Base-by-base conservation (phyloP, 2,888 invertebrate genomes). In the Cephus runcator region DNA sequence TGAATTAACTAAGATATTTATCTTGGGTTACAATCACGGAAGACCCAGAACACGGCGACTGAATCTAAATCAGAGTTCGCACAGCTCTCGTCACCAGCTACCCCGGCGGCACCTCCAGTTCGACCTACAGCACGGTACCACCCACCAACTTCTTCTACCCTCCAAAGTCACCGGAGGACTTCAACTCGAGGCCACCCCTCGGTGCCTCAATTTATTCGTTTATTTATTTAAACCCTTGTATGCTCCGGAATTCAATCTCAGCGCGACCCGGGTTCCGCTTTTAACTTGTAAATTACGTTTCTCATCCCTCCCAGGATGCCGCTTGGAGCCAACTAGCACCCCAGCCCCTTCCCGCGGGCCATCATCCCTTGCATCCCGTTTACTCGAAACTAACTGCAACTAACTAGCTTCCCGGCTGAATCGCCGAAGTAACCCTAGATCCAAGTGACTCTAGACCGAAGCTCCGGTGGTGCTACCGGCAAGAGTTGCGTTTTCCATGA, bases 1-100 rank as follows among this genome's bases (percentile, higher is more conserved):
- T 83, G 84, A 86, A 85, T 85, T 86, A 86, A 82, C 85, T 81
- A 83, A 85, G 84, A 85, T 86, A 85, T 86, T 86, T 86, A 86
- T 85, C 85, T 86, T 86, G 83, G 82, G 84, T 83, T 83, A 85
- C 84, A 85, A 85, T 86, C 84, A 83, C 82, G 81, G 79, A 80
- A 78, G 80, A 82, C 83, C 76, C 68, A 76, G 79, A 83, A 81
- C 23, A 75, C 79, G 74, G 73, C 68, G 40, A 23, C 74, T 78
- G 81, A 82, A 81, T 82, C 75, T 77, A 73, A 82, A 81, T 79
- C 81, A 78, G 68, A 73, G 35, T 69, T 35, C 34, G 12, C 71
- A 30, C 31, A 2, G n/a, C 34, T n/a, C 71, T 71, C 71, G 9
- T 23, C 56, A 6, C 56, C 56, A 56, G 56, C 56, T 23, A 56